Conservation (phyloP, 2,888 invertebrate species). For the Eulithis testata region DNA sequence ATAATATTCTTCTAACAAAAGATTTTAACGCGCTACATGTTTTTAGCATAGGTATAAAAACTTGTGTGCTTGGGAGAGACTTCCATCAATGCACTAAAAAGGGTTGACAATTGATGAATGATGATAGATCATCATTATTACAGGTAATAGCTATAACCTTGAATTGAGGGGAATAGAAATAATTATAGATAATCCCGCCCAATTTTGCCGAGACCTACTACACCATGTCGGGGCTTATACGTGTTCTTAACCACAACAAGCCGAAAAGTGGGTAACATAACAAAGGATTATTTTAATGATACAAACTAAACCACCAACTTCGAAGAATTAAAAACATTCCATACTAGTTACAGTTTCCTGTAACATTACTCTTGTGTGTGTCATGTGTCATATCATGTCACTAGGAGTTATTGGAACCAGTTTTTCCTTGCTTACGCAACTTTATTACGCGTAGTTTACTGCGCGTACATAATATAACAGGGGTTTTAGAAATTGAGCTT, state of each 20-base stretch:
- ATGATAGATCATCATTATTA: no score
- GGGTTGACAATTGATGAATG: no score
- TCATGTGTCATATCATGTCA: slow-evolving; percentile 33
- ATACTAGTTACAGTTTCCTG: slow-evolving; percentile 33
- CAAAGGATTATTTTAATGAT: not conserved
- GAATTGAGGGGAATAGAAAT: no score
- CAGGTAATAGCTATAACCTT: no score
- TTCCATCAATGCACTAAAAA: no score
- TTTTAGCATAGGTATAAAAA: no score
- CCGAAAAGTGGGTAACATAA: no score
- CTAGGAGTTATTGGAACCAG: slow-evolving; percentile 25
- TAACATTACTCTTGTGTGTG: slow-evolving; percentile 37
- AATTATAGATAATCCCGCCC: no score
- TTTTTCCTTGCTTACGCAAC: slow-evolving; percentile 26
- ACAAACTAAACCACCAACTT: slow-evolving; percentile 17
- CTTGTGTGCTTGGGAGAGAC: no score
- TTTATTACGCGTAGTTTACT: slow-evolving; percentile 2
- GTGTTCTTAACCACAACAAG: no score
- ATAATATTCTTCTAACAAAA: slow-evolving; percentile 1
- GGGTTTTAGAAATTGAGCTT: not conserved
- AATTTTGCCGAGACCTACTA: no score
- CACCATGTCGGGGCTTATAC: no score
- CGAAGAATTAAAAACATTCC: slow-evolving; percentile 28
- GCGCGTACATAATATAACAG: not conserved
- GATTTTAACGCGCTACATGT: slow-evolving; percentile 5